These are phyloP conservation scores for Epinotia brunnichana DNA, from an alignment of 2,888 invertebrate species.

Conservation along the genomic window DNA sequence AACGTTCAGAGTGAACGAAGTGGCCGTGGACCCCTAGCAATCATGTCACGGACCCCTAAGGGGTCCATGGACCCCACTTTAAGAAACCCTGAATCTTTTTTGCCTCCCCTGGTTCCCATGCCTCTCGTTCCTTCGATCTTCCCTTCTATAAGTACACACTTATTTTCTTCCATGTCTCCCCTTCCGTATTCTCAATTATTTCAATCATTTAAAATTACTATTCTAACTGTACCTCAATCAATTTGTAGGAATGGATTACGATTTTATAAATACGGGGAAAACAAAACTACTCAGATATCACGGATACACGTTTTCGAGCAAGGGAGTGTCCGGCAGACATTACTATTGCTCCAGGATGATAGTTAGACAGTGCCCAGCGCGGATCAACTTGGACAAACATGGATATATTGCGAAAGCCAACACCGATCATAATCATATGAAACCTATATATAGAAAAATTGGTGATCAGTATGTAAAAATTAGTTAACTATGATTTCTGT, in stretches of 20 bases:
- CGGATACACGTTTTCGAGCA: constrained; percentile 51
- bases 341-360: constrained; percentile 38
- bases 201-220: too few species aligned
- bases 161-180: background rate
- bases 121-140: too few species aligned
- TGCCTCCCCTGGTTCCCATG: too few species aligned
- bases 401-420: constrained; percentile 9
- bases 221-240: background rate
- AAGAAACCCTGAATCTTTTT: too few species aligned
- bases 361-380: constrained; percentile 47
- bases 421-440: constrained; percentile 39
- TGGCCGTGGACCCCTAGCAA: too few species aligned
- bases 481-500: background rate
- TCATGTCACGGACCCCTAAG: too few species aligned
- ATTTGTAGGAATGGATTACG: constrained; percentile 16
- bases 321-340: constrained; percentile 37
- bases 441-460: constrained; percentile 6
- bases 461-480: constrained; percentile 15
- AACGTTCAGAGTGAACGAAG: too few species aligned
- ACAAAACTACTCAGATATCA: constrained; percentile 45
- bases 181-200: too few species aligned
- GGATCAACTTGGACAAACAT: constrained; percentile 42
- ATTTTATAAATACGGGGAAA: constrained; percentile 23
- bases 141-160: too few species aligned
- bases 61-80: too few species aligned